A percentile compares a stretch with the other conserved stretches of the same genome.
Evolutionary conservation across 2,888 invertebrate species (phyloP).

Genomic region (Tetramorium bicarinatum): DNA sequence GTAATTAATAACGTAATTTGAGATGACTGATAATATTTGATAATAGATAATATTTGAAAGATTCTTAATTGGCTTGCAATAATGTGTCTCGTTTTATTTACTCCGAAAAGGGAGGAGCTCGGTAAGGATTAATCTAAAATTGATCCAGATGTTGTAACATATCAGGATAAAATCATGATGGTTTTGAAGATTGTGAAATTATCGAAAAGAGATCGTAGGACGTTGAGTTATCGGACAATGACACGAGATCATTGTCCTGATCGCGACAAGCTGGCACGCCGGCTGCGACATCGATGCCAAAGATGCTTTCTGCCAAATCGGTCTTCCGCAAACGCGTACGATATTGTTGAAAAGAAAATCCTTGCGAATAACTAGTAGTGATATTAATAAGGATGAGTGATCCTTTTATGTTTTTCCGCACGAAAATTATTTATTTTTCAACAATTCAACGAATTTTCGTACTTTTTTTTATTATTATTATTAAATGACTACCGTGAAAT

Average conservation of each 20-base stretch:
- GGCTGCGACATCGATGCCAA: slow-evolving; percentile 63
- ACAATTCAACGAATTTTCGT: background rate
- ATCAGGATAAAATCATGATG: slow-evolving; percentile 58
- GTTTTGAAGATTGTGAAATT: slow-evolving; percentile 63
- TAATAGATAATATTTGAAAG: background rate
- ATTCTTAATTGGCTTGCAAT: slow-evolving; percentile 1
- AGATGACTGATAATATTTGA: background rate
- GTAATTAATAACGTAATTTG: background rate
- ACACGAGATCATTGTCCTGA: slow-evolving; percentile 74
- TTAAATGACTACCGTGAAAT: background rate
- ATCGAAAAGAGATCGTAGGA: slow-evolving; percentile 62
- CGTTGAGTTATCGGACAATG: slow-evolving; percentile 61
- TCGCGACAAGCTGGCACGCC: slow-evolving; percentile 72
- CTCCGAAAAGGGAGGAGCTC: background rate
- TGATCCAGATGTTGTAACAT: background rate
- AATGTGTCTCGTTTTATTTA: background rate
- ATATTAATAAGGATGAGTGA: slow-evolving; percentile 51
- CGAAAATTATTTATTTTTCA: background rate
- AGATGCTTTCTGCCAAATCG: slow-evolving; percentile 71
- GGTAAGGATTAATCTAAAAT: background rate
- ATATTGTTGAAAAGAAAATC: slow-evolving; percentile 60
- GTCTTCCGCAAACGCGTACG: slow-evolving; percentile 65
- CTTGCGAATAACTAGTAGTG: slow-evolving; percentile 59
- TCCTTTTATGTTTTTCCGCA: background rate
- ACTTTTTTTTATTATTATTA: background rate